Evolutionary conservation across 1,140 invertebrate species (phyloP).

Genomic region (Drosophila pallidifrons): DNA sequence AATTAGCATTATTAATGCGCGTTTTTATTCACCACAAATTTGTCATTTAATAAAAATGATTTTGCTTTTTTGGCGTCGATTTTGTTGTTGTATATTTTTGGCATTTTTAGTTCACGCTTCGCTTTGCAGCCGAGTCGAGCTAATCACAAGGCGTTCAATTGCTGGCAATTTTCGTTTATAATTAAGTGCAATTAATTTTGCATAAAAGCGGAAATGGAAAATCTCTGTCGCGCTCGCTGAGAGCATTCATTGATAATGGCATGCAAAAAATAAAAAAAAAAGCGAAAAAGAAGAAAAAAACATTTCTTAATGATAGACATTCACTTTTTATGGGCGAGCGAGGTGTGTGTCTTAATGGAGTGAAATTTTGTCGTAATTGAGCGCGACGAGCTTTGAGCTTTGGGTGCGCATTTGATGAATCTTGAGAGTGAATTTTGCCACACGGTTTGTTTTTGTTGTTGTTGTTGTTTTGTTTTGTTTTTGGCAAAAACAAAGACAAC

Average conservation of each 20-base stretch:
- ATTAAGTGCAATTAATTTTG: constrained; percentile 79
- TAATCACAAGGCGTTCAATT: constrained; percentile 51
- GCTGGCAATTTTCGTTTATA: constrained; percentile 56
- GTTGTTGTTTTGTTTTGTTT: constrained; percentile 12
- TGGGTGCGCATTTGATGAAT: constrained; percentile 78
- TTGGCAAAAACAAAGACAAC: constrained; percentile 33
- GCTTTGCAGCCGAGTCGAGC: constrained; percentile 42
- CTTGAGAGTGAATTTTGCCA: constrained; percentile 52
- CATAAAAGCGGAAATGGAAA: constrained; percentile 78
- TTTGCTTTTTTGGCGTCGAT: constrained; percentile 5
- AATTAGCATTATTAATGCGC: constrained; percentile 65
- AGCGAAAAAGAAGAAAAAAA: not conserved
- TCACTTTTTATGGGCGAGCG: constrained; percentile 74
- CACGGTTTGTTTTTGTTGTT: not conserved
- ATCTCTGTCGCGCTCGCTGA: constrained; percentile 30
- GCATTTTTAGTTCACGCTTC: constrained; percentile 50
- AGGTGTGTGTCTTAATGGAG: constrained; percentile 80
- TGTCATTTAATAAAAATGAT: constrained; percentile 4
- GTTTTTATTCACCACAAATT: constrained; percentile 45
- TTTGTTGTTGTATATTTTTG: not conserved
- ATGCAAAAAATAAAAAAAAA: constrained; percentile 30
- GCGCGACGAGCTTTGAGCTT: constrained; percentile 70
- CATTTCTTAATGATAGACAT: constrained; percentile 79
- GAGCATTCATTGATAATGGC: constrained; percentile 50
- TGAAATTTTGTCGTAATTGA: constrained; percentile 80